Base-by-base conservation (phyloP, 2,888 invertebrate genomes). In the Athrips mouffetella region DNA sequence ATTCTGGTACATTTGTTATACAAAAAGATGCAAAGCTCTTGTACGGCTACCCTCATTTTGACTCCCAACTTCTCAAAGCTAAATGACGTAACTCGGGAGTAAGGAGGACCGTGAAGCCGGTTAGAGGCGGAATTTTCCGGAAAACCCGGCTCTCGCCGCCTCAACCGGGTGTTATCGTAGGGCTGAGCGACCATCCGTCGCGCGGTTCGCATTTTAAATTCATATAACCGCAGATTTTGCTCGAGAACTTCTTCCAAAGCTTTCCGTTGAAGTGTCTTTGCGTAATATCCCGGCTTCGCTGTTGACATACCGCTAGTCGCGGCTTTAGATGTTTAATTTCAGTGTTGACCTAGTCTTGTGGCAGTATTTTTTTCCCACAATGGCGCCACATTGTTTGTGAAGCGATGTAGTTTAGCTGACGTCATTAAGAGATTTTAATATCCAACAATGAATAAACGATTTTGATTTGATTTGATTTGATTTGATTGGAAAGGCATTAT, bases 151-250 rank as follows among this genome's bases (percentile, higher is more conserved):
- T 65, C 68, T 68, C 58, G 62, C 50, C 61, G 55, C 57, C 63
- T 65, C 62, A 71, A 65, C 70, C 68, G 67, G 67, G 70, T 68
- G 66, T 73, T 73, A 74, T 70, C 70, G 62, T 63, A 58, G 57
- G 48, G 57, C 52, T 56, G 58, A 53, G 57, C 62, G 60, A 53
- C 65, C 67, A 58, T 59, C 66, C 65, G 65, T 61, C 65, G 59
- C 63, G 59, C 63, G 68, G 58, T 63, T 68, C 62, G 59, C 66
- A 77, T 76, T 79, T 78, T 62, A 76, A 77, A 75, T 78, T 75
- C 69, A 71, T 74, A 74, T 73, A 68, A 60, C 65, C 62, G 56
- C 67, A 65, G 55, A 70, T 67, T 73, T 65, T 63, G 56, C 59
- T 58, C 61, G 61, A 59, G 55, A 70, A 69, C 64, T 73, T 48